A percentile compares a stretch with the other conserved stretches of the same genome.
Evolutionary conservation across 2,888 invertebrate species (phyloP).

Genomic region (Rosalia funebris): DNA sequence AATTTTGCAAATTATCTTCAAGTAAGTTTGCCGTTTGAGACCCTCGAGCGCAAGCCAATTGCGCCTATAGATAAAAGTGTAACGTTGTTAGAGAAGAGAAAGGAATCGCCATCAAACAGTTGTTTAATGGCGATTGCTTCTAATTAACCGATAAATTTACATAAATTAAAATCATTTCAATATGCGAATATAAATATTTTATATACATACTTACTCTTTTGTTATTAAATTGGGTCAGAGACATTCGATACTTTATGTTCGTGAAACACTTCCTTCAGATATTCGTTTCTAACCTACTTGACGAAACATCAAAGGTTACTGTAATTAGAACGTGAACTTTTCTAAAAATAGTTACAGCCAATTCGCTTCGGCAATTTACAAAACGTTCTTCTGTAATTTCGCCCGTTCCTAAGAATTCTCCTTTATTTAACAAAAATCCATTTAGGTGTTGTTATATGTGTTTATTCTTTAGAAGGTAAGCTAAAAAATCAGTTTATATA

Average conservation of each 20-base stretch:
- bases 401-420: background rate
- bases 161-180: background rate
- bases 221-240: background rate
- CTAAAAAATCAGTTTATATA: no score
- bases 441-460: no score
- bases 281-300: conserved; percentile 1
- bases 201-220: background rate
- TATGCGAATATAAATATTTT: background rate
- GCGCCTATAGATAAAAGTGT: no score
- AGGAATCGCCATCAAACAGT: background rate
- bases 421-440: no score
- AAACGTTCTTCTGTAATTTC: background rate
- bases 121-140: background rate
- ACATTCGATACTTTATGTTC: background rate
- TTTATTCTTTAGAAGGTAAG: no score
- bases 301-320: background rate
- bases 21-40: conserved; percentile 26
- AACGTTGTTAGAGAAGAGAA: background rate
- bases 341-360: background rate
- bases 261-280: background rate
- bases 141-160: background rate
- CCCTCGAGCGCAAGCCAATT: no score
- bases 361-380: background rate
- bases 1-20: conserved; percentile 25
- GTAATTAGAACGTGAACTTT: conserved; percentile 4